Evolutionary conservation across 2,113 vertebrate species (phyloP), one percentile per base, ranked within the genome.

Genomic region (Amblyornis subalaris): DNA sequence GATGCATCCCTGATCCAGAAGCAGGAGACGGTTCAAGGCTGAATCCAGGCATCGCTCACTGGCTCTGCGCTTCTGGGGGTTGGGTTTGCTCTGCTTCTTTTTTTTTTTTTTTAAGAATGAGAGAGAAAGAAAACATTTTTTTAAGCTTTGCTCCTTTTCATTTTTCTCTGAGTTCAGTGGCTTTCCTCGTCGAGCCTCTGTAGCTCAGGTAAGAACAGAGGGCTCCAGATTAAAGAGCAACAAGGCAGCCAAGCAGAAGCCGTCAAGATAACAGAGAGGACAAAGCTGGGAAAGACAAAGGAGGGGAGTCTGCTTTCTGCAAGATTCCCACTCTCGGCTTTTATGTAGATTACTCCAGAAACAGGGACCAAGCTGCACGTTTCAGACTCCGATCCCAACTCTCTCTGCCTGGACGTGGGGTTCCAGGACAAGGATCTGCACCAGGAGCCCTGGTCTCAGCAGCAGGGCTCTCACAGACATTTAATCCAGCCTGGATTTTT

Each of bases 181-280:
- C 93, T 90, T 92, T 92, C 33, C 80, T 85, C 79, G 25, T 85
- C 90, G 91, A 88, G 90, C 86, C 62, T 96, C 85, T 85, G 74
- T 85, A 73, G 84, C 91, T 96, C 79, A 92, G 91, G 72, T 93
- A 96, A 94, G 94, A 95, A 95, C 92, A 96, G 94, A 95, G 80
- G 67, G 89, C 77, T 83, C 64, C 90, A 92, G 55, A 95, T 96
- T 94, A 96, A 95, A 89, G 89, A 54, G 75, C 86, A 85, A 88
- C 85, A 94, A 38, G 2, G 73, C 87, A 90, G 81, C 71, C 58
- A 89, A 91, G 72, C 69, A 90, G 80, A 91, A 82, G 42, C 75
- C 18, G 8, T 60, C 25, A 48, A 89, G 48, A 77, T 89, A 94
- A 60, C 62, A 84, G 48, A 53, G 82, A 80, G 70, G 77, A 92